A percentile compares a stretch with the other conserved stretches of the same genome.
Evolutionary conservation across 2,113 vertebrate species (phyloP).

Genomic region (Leptobrachium leishanense): DNA sequence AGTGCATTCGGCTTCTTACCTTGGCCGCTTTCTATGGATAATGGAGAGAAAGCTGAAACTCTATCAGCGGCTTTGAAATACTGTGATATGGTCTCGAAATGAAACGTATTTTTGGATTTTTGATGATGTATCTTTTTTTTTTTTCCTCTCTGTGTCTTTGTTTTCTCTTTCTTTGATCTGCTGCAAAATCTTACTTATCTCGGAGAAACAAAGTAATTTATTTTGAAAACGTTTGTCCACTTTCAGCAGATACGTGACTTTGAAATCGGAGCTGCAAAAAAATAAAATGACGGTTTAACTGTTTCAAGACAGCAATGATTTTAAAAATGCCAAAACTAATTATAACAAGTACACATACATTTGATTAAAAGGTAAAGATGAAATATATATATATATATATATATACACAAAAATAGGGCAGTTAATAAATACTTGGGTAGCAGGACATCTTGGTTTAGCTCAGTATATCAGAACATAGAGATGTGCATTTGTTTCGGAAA

Average conservation of each 20-base stretch:
- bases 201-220: constrained; percentile 83
- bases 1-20: constrained; percentile 68
- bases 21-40: constrained; percentile 68
- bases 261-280: neutral
- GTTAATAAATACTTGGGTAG: too few relatives aligned
- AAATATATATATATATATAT: too few relatives aligned
- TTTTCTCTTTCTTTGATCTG: constrained; percentile 67
- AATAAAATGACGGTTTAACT: constrained; percentile 20
- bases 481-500: too few relatives aligned
- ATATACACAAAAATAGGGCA: too few relatives aligned
- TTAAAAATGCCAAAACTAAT: too few relatives aligned
- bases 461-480: too few relatives aligned
- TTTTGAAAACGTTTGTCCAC: constrained; percentile 79
- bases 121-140: constrained; percentile 74
- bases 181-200: constrained; percentile 68
- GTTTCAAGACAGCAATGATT: constrained; percentile 6
- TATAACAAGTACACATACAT: too few relatives aligned
- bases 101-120: constrained; percentile 85
- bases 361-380: too few relatives aligned
- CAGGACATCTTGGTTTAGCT: too few relatives aligned
- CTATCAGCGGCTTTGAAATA: constrained; percentile 78
- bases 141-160: neutral
- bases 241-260: constrained; percentile 53
- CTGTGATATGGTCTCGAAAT: constrained; percentile 80
- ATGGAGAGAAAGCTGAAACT: constrained; percentile 79